These are phyloP conservation scores for Odocoileus virginianus DNA, from an alignment of 2,113 vertebrate species.

Conservation along the genomic window DNA sequence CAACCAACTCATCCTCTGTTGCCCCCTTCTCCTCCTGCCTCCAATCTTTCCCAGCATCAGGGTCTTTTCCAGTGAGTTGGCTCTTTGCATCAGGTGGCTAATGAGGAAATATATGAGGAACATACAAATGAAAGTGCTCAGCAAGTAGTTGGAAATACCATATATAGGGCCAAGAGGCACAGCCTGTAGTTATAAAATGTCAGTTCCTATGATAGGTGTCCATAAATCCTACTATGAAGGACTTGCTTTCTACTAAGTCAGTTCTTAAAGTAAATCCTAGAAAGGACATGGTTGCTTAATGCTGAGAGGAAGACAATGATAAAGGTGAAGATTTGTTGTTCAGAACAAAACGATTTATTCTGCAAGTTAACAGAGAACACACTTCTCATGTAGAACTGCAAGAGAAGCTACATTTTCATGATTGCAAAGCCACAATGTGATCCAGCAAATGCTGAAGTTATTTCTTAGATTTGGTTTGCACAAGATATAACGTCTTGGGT, in stretches of 20 bases:
- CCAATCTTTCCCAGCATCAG: background rate
- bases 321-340: background rate
- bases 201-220: background rate
- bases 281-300: background rate
- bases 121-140: background rate
- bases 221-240: background rate
- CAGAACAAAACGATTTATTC: background rate
- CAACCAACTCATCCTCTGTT: background rate
- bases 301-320: background rate
- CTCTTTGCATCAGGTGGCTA: background rate
- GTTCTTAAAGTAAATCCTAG: background rate
- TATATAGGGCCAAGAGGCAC: background rate
- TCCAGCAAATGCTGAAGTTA: background rate
- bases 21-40: background rate
- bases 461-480: constrained; percentile 8
- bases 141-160: background rate
- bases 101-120: background rate
- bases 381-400: background rate
- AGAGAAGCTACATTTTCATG: background rate
- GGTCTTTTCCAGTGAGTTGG: background rate
- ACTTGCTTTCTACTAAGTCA: background rate
- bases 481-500: background rate
- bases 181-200: background rate
- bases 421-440: background rate
- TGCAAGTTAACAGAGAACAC: background rate